Conservation (phyloP, 2,113 vertebrate genomes). For the Acanthisitta chloris region DNA sequence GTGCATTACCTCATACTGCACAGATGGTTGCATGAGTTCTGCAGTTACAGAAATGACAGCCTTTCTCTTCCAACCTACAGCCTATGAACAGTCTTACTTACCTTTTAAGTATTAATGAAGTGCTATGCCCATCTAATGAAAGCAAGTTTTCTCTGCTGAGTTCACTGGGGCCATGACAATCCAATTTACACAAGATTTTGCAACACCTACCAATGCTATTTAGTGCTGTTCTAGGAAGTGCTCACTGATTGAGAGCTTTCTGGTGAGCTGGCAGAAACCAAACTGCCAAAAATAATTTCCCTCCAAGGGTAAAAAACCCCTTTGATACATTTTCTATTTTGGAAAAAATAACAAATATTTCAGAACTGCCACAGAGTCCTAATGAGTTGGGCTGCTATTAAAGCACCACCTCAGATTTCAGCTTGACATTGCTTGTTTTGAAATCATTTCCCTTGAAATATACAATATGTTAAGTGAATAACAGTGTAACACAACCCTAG, state of each 20-base stretch:
- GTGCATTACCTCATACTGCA: neutral
- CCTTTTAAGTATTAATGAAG: neutral
- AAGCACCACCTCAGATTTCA: neutral
- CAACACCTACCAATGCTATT: neutral
- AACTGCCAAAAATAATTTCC: neutral
- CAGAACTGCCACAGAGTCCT: neutral
- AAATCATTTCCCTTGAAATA: neutral
- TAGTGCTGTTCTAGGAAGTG: neutral
- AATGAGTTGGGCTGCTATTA: neutral
- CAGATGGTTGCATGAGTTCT: neutral
- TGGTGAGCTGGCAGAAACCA: neutral
- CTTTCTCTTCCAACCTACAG: neutral
- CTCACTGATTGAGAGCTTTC: neutral
- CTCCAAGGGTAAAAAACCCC: neutral
- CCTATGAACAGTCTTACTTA: neutral
- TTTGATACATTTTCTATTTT: neutral
- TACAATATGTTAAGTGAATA: neutral
- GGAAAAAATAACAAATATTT: neutral
- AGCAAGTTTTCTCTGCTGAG: neutral
- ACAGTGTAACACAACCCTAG: accelerated
- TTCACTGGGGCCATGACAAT: neutral
- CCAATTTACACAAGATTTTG: neutral
- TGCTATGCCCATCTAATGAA: neutral
- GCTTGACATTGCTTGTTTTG: neutral
- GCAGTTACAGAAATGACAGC: neutral